Base-by-base conservation (phyloP, 2,797 vertebrate genomes). In the Oreortyx pictus region DNA sequence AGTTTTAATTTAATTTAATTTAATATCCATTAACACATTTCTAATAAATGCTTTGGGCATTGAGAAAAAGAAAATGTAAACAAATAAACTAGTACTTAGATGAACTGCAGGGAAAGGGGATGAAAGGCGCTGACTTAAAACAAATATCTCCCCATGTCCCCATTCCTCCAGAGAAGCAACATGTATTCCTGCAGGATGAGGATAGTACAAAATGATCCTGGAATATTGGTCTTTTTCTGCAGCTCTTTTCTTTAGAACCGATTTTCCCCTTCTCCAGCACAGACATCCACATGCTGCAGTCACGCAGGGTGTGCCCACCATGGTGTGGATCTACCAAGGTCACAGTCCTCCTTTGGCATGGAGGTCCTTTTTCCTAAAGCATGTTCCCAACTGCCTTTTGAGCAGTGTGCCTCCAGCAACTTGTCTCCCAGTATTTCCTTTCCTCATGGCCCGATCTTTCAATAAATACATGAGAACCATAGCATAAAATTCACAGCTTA, bases 381-480 rank as follows among this genome's bases (percentile, higher is more conserved):
- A 25, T 4, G 13, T 14, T 2, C 31, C 23, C 33, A 52, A 9
- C 2, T 2, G 2, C 22, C 8, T 24, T 60, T 35, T 65, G n/a
- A 70, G 11, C 25, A 64, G 61, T 16, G 19, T 37, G 7, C 7
- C 12, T 64, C 44, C 31, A 31, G 8, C 8, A n/a, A 37, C 18
- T 3, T 1, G 1, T 44, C 27, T 31, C 8, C 22, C 13, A 0
- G 0, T 22, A 25, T 29, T 70, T 71, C 20, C 6, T 75, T 17
- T 8, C 4, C 6, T 18, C 8, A 9, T 0, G 0, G 23, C 24
- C 10, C 7, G 25, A 24, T 27, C 68, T 7, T 72, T 31, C 29
- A 5, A 6, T 37, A 54, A 43, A 49, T 10, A 56, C 5, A 6
- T 1, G 4, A 8, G 8, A 74, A 29, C 29, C 0, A 1, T 25